These are phyloP conservation scores for Caenorhabditis becei DNA, from an alignment of 2,888 invertebrate genomes.

Conservation along the genomic window DNA sequence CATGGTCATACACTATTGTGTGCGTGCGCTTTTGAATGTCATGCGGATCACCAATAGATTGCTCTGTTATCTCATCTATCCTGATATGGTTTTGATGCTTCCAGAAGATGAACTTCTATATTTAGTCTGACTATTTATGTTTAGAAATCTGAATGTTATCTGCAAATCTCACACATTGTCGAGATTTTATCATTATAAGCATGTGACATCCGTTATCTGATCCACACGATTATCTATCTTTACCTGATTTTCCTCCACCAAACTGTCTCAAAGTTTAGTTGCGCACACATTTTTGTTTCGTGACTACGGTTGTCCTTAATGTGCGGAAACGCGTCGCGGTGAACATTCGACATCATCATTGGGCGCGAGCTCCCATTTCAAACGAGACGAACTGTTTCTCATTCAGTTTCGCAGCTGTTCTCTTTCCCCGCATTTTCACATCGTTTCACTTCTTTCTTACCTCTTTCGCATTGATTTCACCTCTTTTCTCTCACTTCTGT, in stretches of 20 bases:
- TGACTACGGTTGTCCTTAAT: background rate
- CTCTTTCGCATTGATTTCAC: background rate
- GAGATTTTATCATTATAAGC: conserved; percentile 1
- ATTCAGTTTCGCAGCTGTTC: background rate
- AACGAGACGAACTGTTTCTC: conserved; percentile 4
- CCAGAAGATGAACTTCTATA: no score
- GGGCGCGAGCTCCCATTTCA: conserved; percentile 40
- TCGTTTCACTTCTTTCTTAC: background rate
- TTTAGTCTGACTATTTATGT: background rate
- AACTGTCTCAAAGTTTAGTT: no score
- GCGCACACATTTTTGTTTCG: no score
- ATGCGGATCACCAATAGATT: background rate
- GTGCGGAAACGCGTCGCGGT: conserved; percentile 29
- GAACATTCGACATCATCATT: conserved; percentile 35
- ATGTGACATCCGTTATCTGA: background rate
- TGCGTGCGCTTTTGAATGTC: conserved; percentile 30
- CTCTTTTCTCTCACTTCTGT: background rate
- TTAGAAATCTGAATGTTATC: background rate
- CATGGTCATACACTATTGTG: conserved; percentile 25
- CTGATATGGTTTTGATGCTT: no score
- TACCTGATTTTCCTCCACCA: background rate
- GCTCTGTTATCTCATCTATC: no score
- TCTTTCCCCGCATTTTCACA: background rate
- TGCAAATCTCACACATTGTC: conserved; percentile 2
- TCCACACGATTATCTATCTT: background rate